A percentile compares a stretch with the other conserved stretches of the same genome.
Evolutionary conservation across 2,888 invertebrate genomes (phyloP).

Genomic region (Perdita meconis): DNA sequence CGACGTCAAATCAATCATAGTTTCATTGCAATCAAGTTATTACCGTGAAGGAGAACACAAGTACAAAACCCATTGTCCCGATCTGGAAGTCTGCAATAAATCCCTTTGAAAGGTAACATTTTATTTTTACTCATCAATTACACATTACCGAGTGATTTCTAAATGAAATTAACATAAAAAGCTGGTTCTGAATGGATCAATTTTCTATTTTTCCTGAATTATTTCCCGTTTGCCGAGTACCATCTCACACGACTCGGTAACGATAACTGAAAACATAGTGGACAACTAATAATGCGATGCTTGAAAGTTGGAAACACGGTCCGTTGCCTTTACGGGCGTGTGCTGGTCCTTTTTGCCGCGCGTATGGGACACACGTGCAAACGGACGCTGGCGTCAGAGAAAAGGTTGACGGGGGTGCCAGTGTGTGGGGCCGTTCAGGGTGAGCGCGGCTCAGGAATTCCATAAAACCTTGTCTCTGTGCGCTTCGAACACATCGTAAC

Average conservation of each 20-base stretch:
- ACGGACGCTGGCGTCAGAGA: slow-evolving; percentile 33
- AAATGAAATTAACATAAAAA: too few species aligned
- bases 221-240: slow-evolving; percentile 38
- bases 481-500: slow-evolving; percentile 57
- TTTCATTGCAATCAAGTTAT: too few species aligned
- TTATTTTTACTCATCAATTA: too few species aligned
- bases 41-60: too few species aligned
- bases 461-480: slow-evolving; percentile 69
- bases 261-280: slow-evolving; percentile 69
- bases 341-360: slow-evolving; percentile 59
- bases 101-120: too few species aligned
- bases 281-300: slow-evolving; percentile 75
- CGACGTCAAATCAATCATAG: too few species aligned
- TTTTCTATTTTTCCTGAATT: slow-evolving; percentile 1
- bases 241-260: slow-evolving; percentile 24
- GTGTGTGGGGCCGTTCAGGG: slow-evolving; percentile 80
- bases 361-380: slow-evolving; percentile 37
- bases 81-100: too few species aligned
- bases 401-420: slow-evolving; percentile 57
- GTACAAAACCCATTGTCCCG: too few species aligned
- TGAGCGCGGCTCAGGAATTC: slow-evolving; percentile 81
- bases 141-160: too few species aligned
- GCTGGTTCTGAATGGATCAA: too few species aligned
- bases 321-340: slow-evolving; percentile 80
- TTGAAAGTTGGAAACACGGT: slow-evolving; percentile 83